Base-by-base conservation (phyloP, 2,888 invertebrate genomes). In the Cristatella mucedo region DNA sequence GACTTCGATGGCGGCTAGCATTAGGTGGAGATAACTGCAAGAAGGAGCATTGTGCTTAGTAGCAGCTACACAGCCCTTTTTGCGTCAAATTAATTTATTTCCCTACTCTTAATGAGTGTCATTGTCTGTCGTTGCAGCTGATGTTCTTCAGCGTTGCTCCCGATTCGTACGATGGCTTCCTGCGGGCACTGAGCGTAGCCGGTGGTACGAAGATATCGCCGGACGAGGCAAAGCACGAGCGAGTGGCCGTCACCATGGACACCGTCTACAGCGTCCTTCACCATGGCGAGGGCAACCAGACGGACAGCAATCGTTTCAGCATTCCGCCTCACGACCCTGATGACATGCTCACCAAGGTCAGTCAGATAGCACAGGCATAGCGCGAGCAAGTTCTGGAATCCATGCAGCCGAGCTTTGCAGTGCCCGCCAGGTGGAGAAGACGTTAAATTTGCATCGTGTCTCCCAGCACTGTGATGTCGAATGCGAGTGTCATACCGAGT, bases 131-230 rank as follows among this genome's bases (percentile, higher is more conserved):
- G 19, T 48, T 48, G 11, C 49, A 62, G 61, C 40, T 62, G 46
- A 45, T 63, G 53, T 62, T 62, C 50, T 63, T 63, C 41, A 53
- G 57, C 47, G 55, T 56, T 6, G 45, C 54, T 4, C 44, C 49
- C 3, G 52, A 56, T 41, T 46, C 61, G 15, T 54, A 56, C 39
- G 58, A 61, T 38, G 66, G 64, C 3, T 62, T 64, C 44, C 50
- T 62, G 38, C 47, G 63, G 33, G 64, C 64, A 13, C 46, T 66
- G n/a, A 57, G 58, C 49, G 57, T 66, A 4, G 55, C 59, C 0
- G 45, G 55, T 9, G 57, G 54, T 3, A 50, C 46, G 11, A 57
- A 61, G 41, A 61, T 64, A 54, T 50, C 53, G 3, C 19, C 26
- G 4, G 43, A 43, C 11, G 26, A 41, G 15, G 21, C 19, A 19